Evolutionary conservation across 2,888 invertebrate genomes (phyloP).

Genomic region (Apodemia duryi): DNA sequence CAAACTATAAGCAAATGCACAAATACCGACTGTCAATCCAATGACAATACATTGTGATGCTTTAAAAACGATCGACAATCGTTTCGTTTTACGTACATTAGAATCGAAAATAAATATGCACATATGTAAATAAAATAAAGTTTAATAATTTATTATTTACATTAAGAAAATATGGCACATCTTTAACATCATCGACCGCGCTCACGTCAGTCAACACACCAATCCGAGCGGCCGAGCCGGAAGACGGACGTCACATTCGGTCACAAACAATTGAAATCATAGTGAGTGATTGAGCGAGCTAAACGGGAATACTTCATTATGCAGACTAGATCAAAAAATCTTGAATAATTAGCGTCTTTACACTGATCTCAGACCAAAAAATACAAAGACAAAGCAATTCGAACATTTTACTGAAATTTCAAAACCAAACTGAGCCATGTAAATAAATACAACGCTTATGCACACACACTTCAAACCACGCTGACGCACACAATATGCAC

Average conservation of each 20-base stretch:
- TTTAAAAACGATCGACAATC: conserved; percentile 41
- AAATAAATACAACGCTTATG: too few relatives aligned
- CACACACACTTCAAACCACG: too few relatives aligned
- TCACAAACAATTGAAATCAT: conserved; percentile 18
- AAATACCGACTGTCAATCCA: conserved; percentile 62
- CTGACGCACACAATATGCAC: too few relatives aligned
- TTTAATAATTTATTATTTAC: conserved; percentile 73
- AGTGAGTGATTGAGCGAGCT: conserved; percentile 9
- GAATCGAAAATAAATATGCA: conserved; percentile 73
- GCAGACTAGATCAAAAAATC: too few relatives aligned
- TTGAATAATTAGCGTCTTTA: too few relatives aligned
- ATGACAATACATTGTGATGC: conserved; percentile 57
- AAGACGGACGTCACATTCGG: conserved; percentile 33
- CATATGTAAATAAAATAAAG: conserved; percentile 57
- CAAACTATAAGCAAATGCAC: conserved; percentile 74
- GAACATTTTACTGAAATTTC: too few relatives aligned
- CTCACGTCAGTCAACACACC: conserved; percentile 25
- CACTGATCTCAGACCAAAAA: too few relatives aligned
- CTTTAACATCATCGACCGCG: conserved; percentile 65
- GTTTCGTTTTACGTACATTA: conserved; percentile 43
- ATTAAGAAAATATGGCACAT: conserved; percentile 79
- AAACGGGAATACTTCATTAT: not conserved
- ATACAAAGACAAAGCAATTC: too few relatives aligned
- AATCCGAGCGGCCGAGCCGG: conserved; percentile 29
- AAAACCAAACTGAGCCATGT: too few relatives aligned